Percentiles rank a stretch among this genome's conserved stretches.
phyloP scores from a whole-genome alignment of 1,140 invertebrate genomes.

The Idris sp. region DNA sequence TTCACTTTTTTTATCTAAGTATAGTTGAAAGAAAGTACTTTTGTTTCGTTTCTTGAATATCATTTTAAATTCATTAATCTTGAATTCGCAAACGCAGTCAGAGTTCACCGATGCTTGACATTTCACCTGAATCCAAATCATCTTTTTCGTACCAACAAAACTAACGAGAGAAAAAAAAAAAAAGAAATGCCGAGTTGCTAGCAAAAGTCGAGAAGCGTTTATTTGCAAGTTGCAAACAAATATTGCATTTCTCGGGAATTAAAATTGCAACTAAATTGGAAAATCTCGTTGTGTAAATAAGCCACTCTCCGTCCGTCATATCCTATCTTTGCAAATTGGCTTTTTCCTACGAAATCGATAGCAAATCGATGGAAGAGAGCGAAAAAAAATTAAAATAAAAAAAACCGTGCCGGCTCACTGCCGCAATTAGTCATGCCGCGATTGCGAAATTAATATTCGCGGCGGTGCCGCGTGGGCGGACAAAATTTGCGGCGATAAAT shows the following conservation, averaged over 20 bases:
- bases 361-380: constrained; percentile 24
- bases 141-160: constrained; percentile 6
- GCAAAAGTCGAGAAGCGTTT: constrained; percentile 16
- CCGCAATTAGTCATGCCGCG: constrained; percentile 57
- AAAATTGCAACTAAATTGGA: constrained; percentile 69
- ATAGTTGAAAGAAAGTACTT: too few relatives aligned
- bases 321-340: constrained; percentile 53
- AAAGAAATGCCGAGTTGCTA: not conserved
- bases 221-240: constrained; percentile 45
- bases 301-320: too few relatives aligned
- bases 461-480: constrained; percentile 21
- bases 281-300: constrained; percentile 67
- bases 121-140: constrained; percentile 34
- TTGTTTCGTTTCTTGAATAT: constrained; percentile 1
- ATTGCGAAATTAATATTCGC: constrained; percentile 59
- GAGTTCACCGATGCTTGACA: constrained; percentile 23
- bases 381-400: too few relatives aligned
- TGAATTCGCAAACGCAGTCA: constrained; percentile 10
- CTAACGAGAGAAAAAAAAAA: not conserved
- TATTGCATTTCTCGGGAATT: constrained; percentile 56
- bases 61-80: constrained; percentile 27
- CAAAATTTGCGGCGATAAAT: constrained; percentile 50
- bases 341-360: constrained; percentile 34
- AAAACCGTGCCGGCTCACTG: too few relatives aligned
- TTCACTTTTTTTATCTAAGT: too few relatives aligned